A percentile compares a stretch with the other conserved stretches of the same genome.
Conservation (phyloP, 1,140 invertebrate species). For the Anoplolepis gracilipes region DNA sequence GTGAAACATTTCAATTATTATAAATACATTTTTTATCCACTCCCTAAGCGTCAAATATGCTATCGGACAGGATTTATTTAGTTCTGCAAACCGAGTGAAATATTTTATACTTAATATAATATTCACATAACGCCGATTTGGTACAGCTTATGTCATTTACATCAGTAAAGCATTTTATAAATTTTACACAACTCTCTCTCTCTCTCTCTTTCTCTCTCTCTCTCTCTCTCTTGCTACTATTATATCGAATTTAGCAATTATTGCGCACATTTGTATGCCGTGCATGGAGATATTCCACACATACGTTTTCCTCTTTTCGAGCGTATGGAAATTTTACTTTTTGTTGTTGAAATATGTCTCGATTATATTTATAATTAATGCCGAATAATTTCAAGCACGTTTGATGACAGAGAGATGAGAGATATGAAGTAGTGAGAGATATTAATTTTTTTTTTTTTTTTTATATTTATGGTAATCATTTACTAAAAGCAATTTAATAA, state of each 20-base stretch:
- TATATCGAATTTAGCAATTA: slow-evolving; percentile 28
- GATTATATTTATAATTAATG: slow-evolving; percentile 16
- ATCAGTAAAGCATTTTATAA: slow-evolving; percentile 44
- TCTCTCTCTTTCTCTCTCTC: too few relatives aligned
- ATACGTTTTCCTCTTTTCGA: not conserved
- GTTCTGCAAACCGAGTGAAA: not conserved
- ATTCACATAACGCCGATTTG: not conserved
- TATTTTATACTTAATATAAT: slow-evolving; percentile 47
- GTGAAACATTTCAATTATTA: slow-evolving; percentile 53
- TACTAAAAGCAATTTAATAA: not conserved
- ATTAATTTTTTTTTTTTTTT: not conserved
- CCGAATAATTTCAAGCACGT: not conserved
- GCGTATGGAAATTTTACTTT: slow-evolving; percentile 13
- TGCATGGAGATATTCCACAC: not conserved
- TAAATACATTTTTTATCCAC: slow-evolving; percentile 53
- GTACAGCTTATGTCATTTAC: slow-evolving; percentile 37
- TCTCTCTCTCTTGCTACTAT: too few relatives aligned
- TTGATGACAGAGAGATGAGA: not conserved
- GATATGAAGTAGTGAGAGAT: not conserved
- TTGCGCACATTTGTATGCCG: not conserved
- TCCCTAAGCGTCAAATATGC: not conserved
- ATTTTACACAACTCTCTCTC: slow-evolving; percentile 22
- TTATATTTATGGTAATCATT: not conserved
- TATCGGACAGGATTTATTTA: slow-evolving; percentile 5
- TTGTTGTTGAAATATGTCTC: slow-evolving; percentile 1